Evolutionary conservation across 2,888 invertebrate species (phyloP), one percentile per base, ranked within the genome.

Genomic region (Ectropis crepuscularia): DNA sequence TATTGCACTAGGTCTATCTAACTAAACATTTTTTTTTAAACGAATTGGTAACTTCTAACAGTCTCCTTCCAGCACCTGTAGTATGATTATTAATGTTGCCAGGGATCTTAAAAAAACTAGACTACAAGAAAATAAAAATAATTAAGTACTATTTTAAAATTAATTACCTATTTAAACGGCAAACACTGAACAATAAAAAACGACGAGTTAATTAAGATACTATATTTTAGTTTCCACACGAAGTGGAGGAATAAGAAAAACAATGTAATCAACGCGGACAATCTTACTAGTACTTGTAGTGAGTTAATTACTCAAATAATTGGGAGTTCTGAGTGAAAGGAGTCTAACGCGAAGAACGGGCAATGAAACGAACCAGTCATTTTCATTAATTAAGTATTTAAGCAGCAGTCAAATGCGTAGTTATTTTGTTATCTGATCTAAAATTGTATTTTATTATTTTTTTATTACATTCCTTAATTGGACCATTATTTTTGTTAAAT

Each of bases 261-360:
- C 76, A 79, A 79, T 76, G 77, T 72, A 78, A 79, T 78, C 76
- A 72, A 57, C 65, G 65, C 73, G 72, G 67, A 72, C 70, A 73
- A 78, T 79, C 61, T 51, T 41, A 51, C 51, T 16, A 43, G 28
- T 39, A 51, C 46, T 53, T 53, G 36, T 59, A 54, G 16, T 39
- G 46, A 59, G 49, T 59, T 63, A 63, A 63, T 63, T 63, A 54
- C 59, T 59, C 7, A 59, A 63, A 55, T 63, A 63, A 63, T 55
- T 63, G 59, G 54, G 50, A 53, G 48, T 49, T 63, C 49, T 55
- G 49, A 54, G 63, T 58, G 63, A 63, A 63, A 63, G 58, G 49
- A 58, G 63, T 39, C 54, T 49, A 63, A 57, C 62, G 53, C 37
- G 49, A 37, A 49, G 58, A 59, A 54, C 53, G 42, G 57, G 53